Evolutionary conservation across 2,797 vertebrate genomes (phyloP).

Genomic region (Kryptopterus vitreolus): DNA sequence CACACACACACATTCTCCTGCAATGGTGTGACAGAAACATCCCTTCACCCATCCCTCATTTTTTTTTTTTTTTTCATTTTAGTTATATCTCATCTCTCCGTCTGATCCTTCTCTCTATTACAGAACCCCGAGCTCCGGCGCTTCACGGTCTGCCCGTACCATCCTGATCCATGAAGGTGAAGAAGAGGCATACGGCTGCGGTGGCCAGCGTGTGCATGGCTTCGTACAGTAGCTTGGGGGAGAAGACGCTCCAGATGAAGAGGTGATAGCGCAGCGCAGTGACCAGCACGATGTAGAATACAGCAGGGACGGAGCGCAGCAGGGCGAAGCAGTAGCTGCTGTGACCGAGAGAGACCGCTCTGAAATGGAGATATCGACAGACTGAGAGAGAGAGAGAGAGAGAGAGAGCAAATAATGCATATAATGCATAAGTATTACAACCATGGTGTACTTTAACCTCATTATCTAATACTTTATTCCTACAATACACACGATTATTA

Average conservation of each 20-base stretch:
- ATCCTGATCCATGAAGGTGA: conserved; percentile 84
- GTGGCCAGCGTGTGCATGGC: conserved; percentile 85
- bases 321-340: conserved; percentile 91
- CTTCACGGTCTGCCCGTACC: conserved; percentile 40
- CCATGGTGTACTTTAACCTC: conserved; percentile 8
- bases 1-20: not conserved
- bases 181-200: conserved; percentile 78
- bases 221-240: conserved; percentile 93
- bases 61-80: not conserved
- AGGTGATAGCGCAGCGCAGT: conserved; percentile 90
- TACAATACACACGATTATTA: conserved; percentile 19
- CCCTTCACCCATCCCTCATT: conserved; percentile 3
- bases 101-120: not conserved
- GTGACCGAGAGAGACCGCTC: conserved; percentile 76
- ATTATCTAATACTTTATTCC: not conserved
- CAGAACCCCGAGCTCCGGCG: not conserved
- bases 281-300: conserved; percentile 83
- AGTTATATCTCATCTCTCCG: not conserved
- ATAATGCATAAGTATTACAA: conserved; percentile 31
- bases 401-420: conserved; percentile 72
- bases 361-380: conserved; percentile 66
- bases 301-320: conserved; percentile 81
- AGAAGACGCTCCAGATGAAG: conserved; percentile 98
- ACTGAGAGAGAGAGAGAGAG: conserved; percentile 41
- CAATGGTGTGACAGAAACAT: not conserved